phyloP scores from a whole-genome alignment of 2,888 invertebrate species.

The Patella pellucida region DNA sequence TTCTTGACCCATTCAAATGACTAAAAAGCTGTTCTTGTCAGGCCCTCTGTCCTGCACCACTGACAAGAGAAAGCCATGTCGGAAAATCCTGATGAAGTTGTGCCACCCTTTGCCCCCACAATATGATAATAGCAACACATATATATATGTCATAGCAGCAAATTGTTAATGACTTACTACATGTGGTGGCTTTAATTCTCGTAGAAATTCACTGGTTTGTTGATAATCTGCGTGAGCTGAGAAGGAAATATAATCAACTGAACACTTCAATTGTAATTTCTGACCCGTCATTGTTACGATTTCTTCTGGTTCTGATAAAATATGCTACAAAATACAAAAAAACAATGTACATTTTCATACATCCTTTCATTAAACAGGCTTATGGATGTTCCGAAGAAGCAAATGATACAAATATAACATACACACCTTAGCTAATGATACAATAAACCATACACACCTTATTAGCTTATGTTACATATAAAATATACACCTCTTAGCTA shows the following conservation, averaged over 20 bases:
- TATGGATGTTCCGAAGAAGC: too few relatives aligned
- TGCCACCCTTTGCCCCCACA: too few relatives aligned
- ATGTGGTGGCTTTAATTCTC: constrained; percentile 93
- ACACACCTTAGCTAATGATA: constrained; percentile 78
- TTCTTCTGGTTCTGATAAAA: constrained; percentile 97
- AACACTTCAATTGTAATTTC: constrained; percentile 95
- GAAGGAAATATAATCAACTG: constrained; percentile 99
- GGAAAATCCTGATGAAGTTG: too few relatives aligned
- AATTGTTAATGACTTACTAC: constrained; percentile 76
- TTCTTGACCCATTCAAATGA: too few relatives aligned
- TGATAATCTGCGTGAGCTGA: constrained; percentile 99
- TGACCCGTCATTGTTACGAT: constrained; percentile 95
- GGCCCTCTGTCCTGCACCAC: too few relatives aligned
- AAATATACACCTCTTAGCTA: too few relatives aligned
- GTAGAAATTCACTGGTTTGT: constrained; percentile 97
- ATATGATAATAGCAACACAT: too few relatives aligned
- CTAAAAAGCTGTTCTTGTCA: too few relatives aligned
- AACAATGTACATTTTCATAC: not conserved
- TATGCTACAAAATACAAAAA: constrained; percentile 73
- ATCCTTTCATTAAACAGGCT: too few relatives aligned
- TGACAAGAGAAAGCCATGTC: too few relatives aligned
- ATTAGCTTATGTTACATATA: constrained; percentile 11
- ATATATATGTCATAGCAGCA: too few relatives aligned
- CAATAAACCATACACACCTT: constrained; percentile 80
- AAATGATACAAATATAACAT: constrained; percentile 61